Conservation (phyloP, 2,797 vertebrate species). For the Loris lydekkerianus region DNA sequence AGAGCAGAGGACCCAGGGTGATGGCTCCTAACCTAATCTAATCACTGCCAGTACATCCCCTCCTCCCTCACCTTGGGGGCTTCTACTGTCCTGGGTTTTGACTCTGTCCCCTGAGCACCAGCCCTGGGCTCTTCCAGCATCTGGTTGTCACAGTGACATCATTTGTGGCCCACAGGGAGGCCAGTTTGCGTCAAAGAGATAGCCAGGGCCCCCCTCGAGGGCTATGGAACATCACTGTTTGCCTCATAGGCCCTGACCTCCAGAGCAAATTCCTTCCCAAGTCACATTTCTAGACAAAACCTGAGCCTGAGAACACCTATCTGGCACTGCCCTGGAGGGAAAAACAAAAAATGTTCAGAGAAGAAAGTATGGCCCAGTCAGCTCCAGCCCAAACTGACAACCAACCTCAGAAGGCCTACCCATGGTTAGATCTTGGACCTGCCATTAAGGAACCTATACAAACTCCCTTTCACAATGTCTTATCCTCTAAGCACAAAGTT, state of each 20-base stretch:
- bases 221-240: background rate
- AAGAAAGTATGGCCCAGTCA: background rate
- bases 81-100: background rate
- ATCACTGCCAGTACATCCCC: background rate
- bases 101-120: constrained; percentile 47
- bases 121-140: background rate
- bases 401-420: background rate
- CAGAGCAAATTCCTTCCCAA: background rate
- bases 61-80: background rate
- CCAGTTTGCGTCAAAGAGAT: constrained; percentile 61
- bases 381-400: background rate
- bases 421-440: background rate
- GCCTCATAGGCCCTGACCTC: background rate
- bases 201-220: background rate
- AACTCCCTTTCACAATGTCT: background rate
- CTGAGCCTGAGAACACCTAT: background rate
- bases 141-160: constrained; percentile 55
- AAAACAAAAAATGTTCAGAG: background rate
- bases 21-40: no score
- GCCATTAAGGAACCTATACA: background rate
- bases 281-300: background rate
- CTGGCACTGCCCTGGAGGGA: background rate
- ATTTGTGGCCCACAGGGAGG: constrained; percentile 62
- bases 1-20: background rate
- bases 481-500: background rate